Base-by-base conservation (phyloP, 1,140 invertebrate species). In the Drosophila chauvacae region DNA sequence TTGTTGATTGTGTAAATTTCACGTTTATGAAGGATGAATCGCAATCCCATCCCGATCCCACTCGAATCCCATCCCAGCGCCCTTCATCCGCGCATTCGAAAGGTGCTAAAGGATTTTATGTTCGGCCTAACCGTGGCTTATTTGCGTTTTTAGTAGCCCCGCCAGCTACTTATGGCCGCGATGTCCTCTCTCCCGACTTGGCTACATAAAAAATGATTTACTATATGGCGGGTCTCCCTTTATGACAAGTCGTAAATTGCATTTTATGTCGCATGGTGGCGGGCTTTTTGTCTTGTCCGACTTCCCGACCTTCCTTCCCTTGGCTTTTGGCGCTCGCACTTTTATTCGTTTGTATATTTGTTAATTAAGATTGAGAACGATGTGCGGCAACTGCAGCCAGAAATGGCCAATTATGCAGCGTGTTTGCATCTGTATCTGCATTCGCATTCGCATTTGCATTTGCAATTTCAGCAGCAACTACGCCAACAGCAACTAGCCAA, bases 191-290 rank as follows among this genome's bases (percentile, higher is more conserved):
- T 41, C 47, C 35, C 50, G 37, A 72, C 51, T 50, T 45, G 65
- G 85, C 85, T 84, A 88, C 85, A 88, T 88, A 88, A 88, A 88
- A 88, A 88, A 88, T 88, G 85, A 88, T 88, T 88, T 88, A 88
- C 85, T 88, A 90, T 88, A 90, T 85, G 85, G 78, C 75, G 81
- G 77, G 63, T 79, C 81, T 88, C 85, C 85, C 85, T 88, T 88
- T 88, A 88, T 88, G 85, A 88, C 85, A 88, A 85, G 85, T 81
- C 85, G 85, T 88, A 88, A 88, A 88, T 88, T 85, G 85, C 85
- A 84, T 90, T 88, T 88, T 88, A 88, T 88, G 85, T 90, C 85
- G 85, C 85, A 78, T 85, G 78, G 83, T 80, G 55, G 75, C 69
- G 60, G 45, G 41, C 57, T 65, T 53, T 61, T 60, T 65, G 68